These are phyloP conservation scores for Hydropsyche betteni DNA, from an alignment of 2,888 invertebrate genomes.

Conservation along the genomic window DNA sequence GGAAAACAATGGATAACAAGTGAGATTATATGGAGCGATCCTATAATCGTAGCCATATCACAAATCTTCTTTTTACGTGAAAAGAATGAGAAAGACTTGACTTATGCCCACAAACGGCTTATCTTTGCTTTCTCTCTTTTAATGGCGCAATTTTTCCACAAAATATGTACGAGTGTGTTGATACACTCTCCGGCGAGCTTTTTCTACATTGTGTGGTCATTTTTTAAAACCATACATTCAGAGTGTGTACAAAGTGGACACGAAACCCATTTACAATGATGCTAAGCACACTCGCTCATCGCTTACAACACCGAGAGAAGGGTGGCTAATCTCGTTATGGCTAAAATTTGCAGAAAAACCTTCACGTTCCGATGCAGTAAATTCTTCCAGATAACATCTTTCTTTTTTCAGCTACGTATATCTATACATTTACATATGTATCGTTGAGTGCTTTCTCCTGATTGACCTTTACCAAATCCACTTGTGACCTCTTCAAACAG, in stretches of 20 bases:
- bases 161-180: conserved; percentile 8
- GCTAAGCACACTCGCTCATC: too few relatives aligned
- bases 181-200: background rate
- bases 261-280: too few relatives aligned
- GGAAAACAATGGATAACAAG: background rate
- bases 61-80: conserved; percentile 2
- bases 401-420: background rate
- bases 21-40: background rate
- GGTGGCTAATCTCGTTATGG: too few relatives aligned
- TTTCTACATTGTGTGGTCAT: background rate
- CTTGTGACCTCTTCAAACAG: conserved; percentile 25
- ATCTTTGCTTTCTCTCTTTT: conserved; percentile 16
- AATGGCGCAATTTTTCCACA: conserved; percentile 15
- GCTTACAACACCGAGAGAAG: too few relatives aligned
- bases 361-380: too few relatives aligned
- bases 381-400: too few relatives aligned
- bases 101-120: conserved; percentile 12
- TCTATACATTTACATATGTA: background rate
- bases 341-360: too few relatives aligned
- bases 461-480: conserved; percentile 9
- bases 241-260: too few relatives aligned
- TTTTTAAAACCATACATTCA: background rate
- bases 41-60: background rate
- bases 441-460: background rate
- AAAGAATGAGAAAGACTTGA: conserved; percentile 8